phyloP scores from a whole-genome alignment of 2,888 invertebrate species.

The Drosophila robusta region DNA sequence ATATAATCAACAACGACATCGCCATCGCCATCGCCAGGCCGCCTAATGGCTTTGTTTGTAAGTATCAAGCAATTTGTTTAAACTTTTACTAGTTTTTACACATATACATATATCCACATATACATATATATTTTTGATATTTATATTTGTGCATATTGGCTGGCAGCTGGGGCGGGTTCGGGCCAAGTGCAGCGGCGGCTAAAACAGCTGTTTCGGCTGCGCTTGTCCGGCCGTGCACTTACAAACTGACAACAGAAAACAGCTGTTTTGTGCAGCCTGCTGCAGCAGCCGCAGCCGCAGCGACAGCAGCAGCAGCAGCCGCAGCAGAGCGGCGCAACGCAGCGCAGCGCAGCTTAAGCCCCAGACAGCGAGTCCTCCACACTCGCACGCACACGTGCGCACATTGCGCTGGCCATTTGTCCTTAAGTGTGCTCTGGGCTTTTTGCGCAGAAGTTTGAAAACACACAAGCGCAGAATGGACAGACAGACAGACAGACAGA shows the following conservation, averaged over 20 bases:
- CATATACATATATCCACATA: neutral
- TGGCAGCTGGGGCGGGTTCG: neutral
- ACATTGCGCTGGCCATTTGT: constrained; percentile 54
- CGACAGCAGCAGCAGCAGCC: constrained; percentile 24
- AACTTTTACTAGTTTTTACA: constrained; percentile 61
- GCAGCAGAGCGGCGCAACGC: constrained; percentile 19
- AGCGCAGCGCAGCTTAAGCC: constrained; percentile 34
- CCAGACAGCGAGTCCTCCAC: constrained; percentile 52
- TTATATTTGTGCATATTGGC: constrained; percentile 10
- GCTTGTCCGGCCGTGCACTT: constrained; percentile 34
- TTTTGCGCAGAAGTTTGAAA: constrained; percentile 64
- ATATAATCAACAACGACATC: constrained; percentile 67
- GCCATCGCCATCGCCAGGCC: constrained; percentile 40
- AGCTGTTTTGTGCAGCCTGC: constrained; percentile 60
- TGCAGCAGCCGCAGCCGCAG: constrained; percentile 30
- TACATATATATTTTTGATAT: neutral
- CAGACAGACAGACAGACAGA: constrained; percentile 16
- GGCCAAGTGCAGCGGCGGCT: constrained; percentile 26
- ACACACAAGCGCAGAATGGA: constrained; percentile 8
- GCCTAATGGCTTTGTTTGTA: constrained; percentile 76
- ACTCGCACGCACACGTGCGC: constrained; percentile 12
- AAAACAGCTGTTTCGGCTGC: constrained; percentile 47
- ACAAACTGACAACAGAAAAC: constrained; percentile 59
- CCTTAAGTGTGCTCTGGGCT: constrained; percentile 63
- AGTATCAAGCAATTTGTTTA: constrained; percentile 73